Evolutionary conservation across 2,888 invertebrate species (phyloP).

Genomic region (Spodoptera littoralis): DNA sequence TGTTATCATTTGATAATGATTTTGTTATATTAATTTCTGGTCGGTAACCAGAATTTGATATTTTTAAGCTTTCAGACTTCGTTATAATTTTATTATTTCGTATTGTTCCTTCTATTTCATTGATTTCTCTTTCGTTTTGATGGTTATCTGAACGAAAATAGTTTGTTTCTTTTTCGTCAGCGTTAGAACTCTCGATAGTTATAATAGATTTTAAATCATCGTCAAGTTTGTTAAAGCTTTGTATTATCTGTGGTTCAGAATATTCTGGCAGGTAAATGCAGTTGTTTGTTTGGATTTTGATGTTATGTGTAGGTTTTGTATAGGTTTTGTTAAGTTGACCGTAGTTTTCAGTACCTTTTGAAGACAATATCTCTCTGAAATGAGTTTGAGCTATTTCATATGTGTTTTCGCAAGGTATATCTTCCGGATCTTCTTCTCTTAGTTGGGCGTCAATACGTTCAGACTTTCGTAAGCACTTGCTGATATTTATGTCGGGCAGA

Average conservation of each 20-base stretch:
- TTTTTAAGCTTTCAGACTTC: constrained; percentile 82
- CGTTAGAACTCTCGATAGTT: constrained; percentile 82
- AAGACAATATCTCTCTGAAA: constrained; percentile 79
- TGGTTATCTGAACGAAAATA: constrained; percentile 78
- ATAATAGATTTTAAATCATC: constrained; percentile 85
- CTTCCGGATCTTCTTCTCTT: constrained; percentile 85
- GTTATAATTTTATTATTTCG: constrained; percentile 84
- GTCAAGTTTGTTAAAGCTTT: constrained; percentile 81
- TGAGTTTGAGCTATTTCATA: constrained; percentile 84
- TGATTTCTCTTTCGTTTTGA: constrained; percentile 86
- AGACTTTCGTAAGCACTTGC: constrained; percentile 91
- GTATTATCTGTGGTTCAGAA: constrained; percentile 74
- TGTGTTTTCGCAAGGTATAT: constrained; percentile 80
- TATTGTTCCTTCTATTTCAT: constrained; percentile 87
- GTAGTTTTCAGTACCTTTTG: constrained; percentile 76
- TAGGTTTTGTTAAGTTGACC: constrained; percentile 81
- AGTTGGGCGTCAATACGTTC: constrained; percentile 92
- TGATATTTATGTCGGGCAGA: constrained; percentile 91
- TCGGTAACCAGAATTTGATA: constrained; percentile 68
- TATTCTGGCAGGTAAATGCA: constrained; percentile 72
- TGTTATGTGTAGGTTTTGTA: constrained; percentile 60
- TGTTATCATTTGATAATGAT: constrained; percentile 82
- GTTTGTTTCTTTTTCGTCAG: constrained; percentile 76
- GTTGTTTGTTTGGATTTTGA: constrained; percentile 65
- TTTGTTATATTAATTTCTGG: constrained; percentile 75